Evolutionary conservation across 2,888 invertebrate genomes (phyloP).

Genomic region (Apamea monoglypha): DNA sequence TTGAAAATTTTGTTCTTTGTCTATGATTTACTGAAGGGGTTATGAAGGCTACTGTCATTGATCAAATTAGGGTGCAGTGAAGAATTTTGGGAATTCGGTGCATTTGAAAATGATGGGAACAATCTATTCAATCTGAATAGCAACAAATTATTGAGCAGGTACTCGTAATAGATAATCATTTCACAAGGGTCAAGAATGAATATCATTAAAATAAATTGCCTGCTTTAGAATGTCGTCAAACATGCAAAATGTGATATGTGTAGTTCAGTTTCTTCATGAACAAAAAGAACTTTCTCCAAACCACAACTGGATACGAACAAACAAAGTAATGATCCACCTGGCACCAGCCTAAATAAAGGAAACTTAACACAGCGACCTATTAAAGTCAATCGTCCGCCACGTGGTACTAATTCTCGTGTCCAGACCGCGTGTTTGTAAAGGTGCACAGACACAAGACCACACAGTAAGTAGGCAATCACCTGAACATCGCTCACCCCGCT

Average conservation of each 20-base stretch:
- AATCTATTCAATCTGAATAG: constrained; percentile 1
- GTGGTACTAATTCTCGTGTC: constrained; percentile 79
- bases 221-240: background rate
- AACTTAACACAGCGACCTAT: constrained; percentile 63
- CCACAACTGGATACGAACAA: constrained; percentile 39
- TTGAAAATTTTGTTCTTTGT: constrained; percentile 77
- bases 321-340: constrained; percentile 53
- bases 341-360: constrained; percentile 52
- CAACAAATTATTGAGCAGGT: constrained; percentile 18
- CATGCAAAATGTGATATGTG: background rate
- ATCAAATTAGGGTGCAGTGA: constrained; percentile 60
- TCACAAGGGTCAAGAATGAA: background rate
- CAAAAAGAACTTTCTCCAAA: constrained; percentile 42
- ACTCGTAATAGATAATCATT: background rate
- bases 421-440: constrained; percentile 82
- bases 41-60: constrained; percentile 73
- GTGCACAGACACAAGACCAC: constrained; percentile 82
- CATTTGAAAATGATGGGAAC: background rate
- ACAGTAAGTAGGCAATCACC: constrained; percentile 87
- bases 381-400: constrained; percentile 75
- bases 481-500: constrained; percentile 84
- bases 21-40: constrained; percentile 81
- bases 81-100: constrained; percentile 23
- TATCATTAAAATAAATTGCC: background rate
- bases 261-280: constrained; percentile 1